Evolutionary conservation across 1,140 invertebrate genomes (phyloP).

Genomic region (Harlomillsia oculata): DNA sequence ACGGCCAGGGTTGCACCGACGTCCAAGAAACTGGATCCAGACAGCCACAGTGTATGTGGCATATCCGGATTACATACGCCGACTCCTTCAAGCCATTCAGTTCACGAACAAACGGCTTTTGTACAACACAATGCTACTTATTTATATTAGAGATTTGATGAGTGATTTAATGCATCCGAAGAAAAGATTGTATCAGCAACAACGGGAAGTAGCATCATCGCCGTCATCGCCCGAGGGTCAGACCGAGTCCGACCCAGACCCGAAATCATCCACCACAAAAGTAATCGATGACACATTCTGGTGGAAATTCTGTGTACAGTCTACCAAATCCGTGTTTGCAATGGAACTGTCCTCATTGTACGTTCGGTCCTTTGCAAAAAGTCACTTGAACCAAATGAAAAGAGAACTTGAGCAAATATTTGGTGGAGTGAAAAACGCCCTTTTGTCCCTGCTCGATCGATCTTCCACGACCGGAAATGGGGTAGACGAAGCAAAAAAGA

Average conservation of each 20-base stretch:
- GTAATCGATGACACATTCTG: slow-evolving; percentile 7
- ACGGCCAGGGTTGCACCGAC: background rate
- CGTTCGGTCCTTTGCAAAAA: slow-evolving; percentile 24
- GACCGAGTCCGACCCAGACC: background rate
- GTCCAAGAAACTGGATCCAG: slow-evolving; percentile 20
- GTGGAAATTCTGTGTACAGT: slow-evolving; percentile 36
- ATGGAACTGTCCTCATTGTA: slow-evolving; percentile 33
- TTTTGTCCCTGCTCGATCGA: slow-evolving; percentile 50
- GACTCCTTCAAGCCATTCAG: slow-evolving; percentile 27
- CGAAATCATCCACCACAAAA: background rate
- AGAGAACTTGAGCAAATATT: slow-evolving; percentile 50
- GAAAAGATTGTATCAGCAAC: slow-evolving; percentile 13
- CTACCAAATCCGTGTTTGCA: slow-evolving; percentile 33
- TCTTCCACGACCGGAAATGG: slow-evolving; percentile 52
- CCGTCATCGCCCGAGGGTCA: background rate
- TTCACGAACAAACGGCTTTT: slow-evolving; percentile 31
- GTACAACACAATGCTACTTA: slow-evolving; percentile 28
- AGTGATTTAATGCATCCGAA: slow-evolving; percentile 24
- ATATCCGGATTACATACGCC: slow-evolving; percentile 30
- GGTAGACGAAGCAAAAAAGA: slow-evolving; percentile 20
- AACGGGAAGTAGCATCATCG: background rate
- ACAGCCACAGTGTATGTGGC: slow-evolving; percentile 25
- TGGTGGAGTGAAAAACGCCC: slow-evolving; percentile 49
- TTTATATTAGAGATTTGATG: slow-evolving; percentile 31
- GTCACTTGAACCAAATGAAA: too few relatives aligned